A percentile compares a stretch with the other conserved stretches of the same genome.
Conservation (phyloP, 2,113 vertebrate species). For the Macquaria australasica region DNA sequence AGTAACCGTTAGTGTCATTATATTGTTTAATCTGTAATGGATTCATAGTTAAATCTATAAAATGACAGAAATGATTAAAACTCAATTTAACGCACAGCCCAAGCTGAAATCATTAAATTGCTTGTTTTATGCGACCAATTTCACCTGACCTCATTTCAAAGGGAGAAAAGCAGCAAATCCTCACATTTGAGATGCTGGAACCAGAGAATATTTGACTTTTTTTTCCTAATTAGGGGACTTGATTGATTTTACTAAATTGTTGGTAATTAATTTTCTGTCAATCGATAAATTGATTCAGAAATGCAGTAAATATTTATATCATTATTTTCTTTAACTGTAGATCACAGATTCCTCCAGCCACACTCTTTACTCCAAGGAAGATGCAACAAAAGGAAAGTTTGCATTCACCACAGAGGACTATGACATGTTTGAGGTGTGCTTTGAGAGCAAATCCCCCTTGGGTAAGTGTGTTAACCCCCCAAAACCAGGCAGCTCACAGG, state of each 20-base stretch:
- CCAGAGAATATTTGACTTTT: not conserved
- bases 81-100: not conserved
- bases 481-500: not conserved
- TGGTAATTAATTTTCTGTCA: too few relatives aligned
- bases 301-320: not conserved
- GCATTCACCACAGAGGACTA: slow-evolving; percentile 99
- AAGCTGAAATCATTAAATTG: not conserved
- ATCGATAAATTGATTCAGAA: not conserved
- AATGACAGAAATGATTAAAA: not conserved
- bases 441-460: slow-evolving; percentile 95
- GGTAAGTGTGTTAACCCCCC: slow-evolving; percentile 85
- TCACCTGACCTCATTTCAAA: not conserved
- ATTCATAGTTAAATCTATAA: not conserved
- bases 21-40: not conserved
- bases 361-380: slow-evolving; percentile 97
- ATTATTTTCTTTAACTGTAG: slow-evolving; percentile 74
- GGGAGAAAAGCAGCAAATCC: not conserved
- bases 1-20: too few relatives aligned
- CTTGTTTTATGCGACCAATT: not conserved
- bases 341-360: slow-evolving; percentile 97
- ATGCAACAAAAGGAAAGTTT: slow-evolving; percentile 97
- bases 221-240: too few relatives aligned
- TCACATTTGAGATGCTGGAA: not conserved
- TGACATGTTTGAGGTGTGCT: slow-evolving; percentile 99
- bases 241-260: too few relatives aligned